phyloP scores from a whole-genome alignment of 2,113 vertebrate species.

The Mastomys natalensis region DNA sequence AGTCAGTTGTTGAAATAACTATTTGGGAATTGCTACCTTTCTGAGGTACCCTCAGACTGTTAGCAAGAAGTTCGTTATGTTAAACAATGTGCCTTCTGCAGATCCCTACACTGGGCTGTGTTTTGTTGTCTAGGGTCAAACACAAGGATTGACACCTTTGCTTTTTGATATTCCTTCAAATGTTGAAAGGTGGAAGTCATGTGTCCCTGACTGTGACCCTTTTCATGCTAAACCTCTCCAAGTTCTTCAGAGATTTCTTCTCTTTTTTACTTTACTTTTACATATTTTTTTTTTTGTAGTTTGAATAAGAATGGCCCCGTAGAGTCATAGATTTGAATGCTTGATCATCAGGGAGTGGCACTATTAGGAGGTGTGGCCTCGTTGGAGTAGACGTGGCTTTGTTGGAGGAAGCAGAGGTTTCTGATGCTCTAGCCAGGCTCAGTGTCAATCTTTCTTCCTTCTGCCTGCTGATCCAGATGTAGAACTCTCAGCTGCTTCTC shows the following conservation, averaged over 20 bases:
- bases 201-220: neutral
- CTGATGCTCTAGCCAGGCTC: neutral
- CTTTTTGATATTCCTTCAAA: neutral
- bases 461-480: neutral
- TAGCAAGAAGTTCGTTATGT: conserved; percentile 3
- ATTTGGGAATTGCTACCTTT: neutral
- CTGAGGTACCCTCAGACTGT: neutral
- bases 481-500: neutral
- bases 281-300: neutral
- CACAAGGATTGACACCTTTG: neutral
- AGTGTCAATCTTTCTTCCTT: neutral
- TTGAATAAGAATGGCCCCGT: neutral
- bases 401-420: neutral
- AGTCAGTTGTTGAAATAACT: neutral
- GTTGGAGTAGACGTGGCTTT: neutral
- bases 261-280: neutral
- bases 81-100: neutral
- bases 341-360: neutral
- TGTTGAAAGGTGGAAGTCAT: conserved; percentile 2
- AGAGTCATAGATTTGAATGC: neutral
- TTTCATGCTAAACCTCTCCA: neutral
- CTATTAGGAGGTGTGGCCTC: neutral
- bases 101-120: neutral
- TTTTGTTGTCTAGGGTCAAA: neutral
- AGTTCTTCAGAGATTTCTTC: conserved; percentile 28